These are phyloP conservation scores for Lophura nycthemera DNA, from an alignment of 2,113 vertebrate genomes.

Conservation along the genomic window DNA sequence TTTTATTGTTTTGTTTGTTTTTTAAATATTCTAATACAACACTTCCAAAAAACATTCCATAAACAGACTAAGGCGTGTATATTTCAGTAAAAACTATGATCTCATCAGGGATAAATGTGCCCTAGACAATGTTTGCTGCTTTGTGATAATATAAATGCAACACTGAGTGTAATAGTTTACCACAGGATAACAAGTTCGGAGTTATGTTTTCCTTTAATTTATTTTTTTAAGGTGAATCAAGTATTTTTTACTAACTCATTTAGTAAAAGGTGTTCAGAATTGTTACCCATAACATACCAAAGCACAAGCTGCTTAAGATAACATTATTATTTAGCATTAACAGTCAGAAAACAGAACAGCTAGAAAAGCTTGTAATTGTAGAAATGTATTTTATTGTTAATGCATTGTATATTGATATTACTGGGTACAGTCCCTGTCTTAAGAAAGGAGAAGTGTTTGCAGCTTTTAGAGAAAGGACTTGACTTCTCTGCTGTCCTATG, in stretches of 20 bases:
- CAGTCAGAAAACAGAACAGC: neutral
- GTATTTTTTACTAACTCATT: neutral
- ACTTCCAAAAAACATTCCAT: neutral
- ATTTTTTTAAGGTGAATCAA: neutral
- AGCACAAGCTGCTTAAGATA: neutral
- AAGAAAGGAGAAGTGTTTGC: neutral
- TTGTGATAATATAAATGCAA: neutral
- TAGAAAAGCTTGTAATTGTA: neutral
- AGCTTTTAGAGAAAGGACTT: neutral
- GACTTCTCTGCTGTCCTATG: neutral
- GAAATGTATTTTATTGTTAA: neutral
- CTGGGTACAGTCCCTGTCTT: neutral
- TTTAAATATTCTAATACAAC: neutral
- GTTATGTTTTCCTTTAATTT: neutral
- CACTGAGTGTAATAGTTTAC: neutral
- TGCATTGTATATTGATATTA: neutral
- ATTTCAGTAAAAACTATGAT: constrained; percentile 22
- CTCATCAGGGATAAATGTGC: constrained; percentile 24
- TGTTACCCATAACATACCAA: neutral
- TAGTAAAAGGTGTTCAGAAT: neutral
- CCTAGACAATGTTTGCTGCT: neutral
- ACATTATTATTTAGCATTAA: neutral
- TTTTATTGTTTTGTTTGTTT: neutral
- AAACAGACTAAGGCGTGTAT: neutral
- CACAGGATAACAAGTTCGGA: neutral